A percentile compares a stretch with the other conserved stretches of the same genome.
These are phyloP conservation scores for Xenops minutus DNA, from an alignment of 2,797 vertebrate species.

Conservation along the genomic window DNA sequence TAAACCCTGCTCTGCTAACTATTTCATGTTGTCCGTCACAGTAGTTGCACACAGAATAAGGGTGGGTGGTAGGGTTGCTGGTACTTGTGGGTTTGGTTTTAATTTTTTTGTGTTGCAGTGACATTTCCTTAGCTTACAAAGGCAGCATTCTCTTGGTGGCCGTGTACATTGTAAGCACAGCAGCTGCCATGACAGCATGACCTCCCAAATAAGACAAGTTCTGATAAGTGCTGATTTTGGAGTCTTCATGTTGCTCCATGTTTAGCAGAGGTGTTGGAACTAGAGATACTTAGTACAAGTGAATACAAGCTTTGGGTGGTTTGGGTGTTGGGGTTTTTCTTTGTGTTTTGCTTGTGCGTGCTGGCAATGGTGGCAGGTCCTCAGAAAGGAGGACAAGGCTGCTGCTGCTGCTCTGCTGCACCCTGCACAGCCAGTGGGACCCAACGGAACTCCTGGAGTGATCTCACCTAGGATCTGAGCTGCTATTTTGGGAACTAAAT, in stretches of 20 bases:
- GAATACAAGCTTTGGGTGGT: not conserved
- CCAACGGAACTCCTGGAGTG: not conserved
- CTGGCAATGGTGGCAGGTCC: not conserved
- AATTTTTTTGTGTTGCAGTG: not conserved
- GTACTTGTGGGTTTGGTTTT: not conserved
- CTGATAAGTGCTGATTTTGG: not conserved
- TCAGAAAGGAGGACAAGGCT: accelerated
- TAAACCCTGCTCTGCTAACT: not conserved
- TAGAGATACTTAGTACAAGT: not conserved
- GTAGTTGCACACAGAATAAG: not conserved
- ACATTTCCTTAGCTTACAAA: not conserved
- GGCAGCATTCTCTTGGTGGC: not conserved
- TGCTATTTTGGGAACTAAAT: not conserved
- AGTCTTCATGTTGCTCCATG: not conserved
- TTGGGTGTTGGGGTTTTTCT: not conserved
- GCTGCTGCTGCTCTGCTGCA: not conserved
- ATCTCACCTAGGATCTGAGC: not conserved
- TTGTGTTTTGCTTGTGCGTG: accelerated
- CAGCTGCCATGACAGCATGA: not conserved
- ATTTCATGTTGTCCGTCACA: not conserved
- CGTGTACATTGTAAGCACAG: not conserved
- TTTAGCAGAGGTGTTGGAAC: not conserved
- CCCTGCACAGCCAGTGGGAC: not conserved
- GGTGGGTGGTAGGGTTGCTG: accelerated
- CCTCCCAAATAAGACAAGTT: not conserved